Conservation (phyloP, 1,140 invertebrate species). For the Agrilus planipennis region DNA sequence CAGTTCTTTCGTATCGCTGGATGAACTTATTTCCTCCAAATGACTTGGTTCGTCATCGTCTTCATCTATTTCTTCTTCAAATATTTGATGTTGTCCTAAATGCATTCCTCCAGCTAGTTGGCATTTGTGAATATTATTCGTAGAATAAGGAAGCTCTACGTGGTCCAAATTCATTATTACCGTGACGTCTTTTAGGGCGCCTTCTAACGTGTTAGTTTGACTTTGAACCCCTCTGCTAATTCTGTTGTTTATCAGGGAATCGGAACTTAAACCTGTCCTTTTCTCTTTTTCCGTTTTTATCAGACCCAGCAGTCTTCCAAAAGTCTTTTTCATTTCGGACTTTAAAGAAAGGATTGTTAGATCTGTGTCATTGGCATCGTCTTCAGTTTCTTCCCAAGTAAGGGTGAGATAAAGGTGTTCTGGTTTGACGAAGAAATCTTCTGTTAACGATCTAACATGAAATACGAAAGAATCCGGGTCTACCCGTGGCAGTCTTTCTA, state of each 20-base stretch:
- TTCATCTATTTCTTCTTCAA: background rate
- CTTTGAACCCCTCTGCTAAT: background rate
- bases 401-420: background rate
- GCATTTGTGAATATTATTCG: background rate
- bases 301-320: constrained; percentile 20
- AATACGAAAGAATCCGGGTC: constrained; percentile 7
- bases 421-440: constrained; percentile 9
- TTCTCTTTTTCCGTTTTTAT: constrained; percentile 19
- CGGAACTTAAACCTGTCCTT: background rate
- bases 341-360: background rate
- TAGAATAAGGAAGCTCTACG: background rate
- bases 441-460: constrained; percentile 8
- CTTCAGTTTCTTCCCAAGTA: constrained; percentile 10
- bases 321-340: constrained; percentile 21
- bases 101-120: background rate
- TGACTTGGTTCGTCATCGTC: background rate
- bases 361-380: background rate
- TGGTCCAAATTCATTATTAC: background rate
- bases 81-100: background rate
- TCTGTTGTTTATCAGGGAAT: background rate
- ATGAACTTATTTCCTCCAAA: background rate
- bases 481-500: constrained; percentile 7
- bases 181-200: constrained; percentile 2
- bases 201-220: no score
- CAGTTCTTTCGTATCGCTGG: background rate